A percentile compares a stretch with the other conserved stretches of the same genome.
Evolutionary conservation across 2,888 invertebrate species (phyloP).

Genomic region (Falcaria lacertinaria): DNA sequence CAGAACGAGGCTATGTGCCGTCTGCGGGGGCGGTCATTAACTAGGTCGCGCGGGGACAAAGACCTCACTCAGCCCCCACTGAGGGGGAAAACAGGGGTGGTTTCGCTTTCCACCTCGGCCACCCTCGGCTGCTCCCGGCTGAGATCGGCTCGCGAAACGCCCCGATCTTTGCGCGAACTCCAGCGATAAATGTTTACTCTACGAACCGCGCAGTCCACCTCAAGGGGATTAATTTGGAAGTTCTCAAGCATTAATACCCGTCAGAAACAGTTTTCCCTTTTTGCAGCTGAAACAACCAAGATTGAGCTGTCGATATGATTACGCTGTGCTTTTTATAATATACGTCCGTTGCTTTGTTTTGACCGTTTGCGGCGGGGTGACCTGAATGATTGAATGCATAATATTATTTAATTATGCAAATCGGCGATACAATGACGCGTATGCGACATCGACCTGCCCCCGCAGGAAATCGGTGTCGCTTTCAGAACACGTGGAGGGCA

Average conservation of each 20-base stretch:
- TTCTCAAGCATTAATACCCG: slow-evolving; percentile 57
- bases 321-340: slow-evolving; percentile 27
- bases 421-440: slow-evolving; percentile 53
- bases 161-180: slow-evolving; percentile 52
- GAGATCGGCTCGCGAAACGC: slow-evolving; percentile 36
- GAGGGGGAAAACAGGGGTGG: slow-evolving; percentile 57
- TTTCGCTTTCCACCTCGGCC: slow-evolving; percentile 59
- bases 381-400: slow-evolving; percentile 67
- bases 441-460: slow-evolving; percentile 54
- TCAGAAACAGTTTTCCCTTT: slow-evolving; percentile 54
- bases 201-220: slow-evolving; percentile 52
- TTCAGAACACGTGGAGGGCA: slow-evolving; percentile 37
- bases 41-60: slow-evolving; percentile 76
- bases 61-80: slow-evolving; percentile 60
- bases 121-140: slow-evolving; percentile 37
- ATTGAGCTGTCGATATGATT: slow-evolving; percentile 46
- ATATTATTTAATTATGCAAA: slow-evolving; percentile 75
- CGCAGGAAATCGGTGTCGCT: slow-evolving; percentile 66
- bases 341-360: slow-evolving; percentile 39
- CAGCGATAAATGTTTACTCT: slow-evolving; percentile 57
- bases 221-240: slow-evolving; percentile 69
- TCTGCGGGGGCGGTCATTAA: slow-evolving; percentile 77
- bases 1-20: slow-evolving; percentile 70
- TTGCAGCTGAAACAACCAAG: slow-evolving; percentile 47
- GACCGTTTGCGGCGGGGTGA: slow-evolving; percentile 51